Base-by-base conservation (phyloP, 2,888 invertebrate genomes). In the Timandra comae region DNA sequence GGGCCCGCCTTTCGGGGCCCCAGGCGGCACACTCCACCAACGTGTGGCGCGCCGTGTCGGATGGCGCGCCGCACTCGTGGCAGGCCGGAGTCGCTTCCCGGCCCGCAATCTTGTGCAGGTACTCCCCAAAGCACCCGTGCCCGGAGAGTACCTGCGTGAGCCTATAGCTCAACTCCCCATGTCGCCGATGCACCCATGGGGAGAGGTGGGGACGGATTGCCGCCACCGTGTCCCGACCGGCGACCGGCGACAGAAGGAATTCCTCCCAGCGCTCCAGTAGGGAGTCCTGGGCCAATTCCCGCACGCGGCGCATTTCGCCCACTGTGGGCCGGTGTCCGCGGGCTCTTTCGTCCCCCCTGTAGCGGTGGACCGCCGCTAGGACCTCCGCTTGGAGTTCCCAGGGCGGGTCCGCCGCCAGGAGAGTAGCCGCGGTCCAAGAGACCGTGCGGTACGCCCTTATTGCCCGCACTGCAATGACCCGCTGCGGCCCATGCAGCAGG, bases 291-390 rank as follows among this genome's bases (percentile, higher is more conserved):
- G 8, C 12, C 3, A 2, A 1, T 7, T 7, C 12, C 7, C 1
- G 3, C 27, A 2, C 7, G 3, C 2, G 7, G 1, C 13, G 12
- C 12, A 12, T 23, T 11, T 23, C 12, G 9, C 21, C 9, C 1
- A 30, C 12, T 23, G 28, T 28, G 16, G 33, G 30, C 29, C 31
- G 31, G 12, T 24, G 27, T 21, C 30, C 27, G 28, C 35, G 23
- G 27, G 26, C 20, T 16, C 29, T 3, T 7, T 8, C 2, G 2
- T 7, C 12, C 3, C 7, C 7, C 3, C 5, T 2, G 3, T 3
- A 20, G 7, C 12, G 11, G 10, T 22, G 7, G 9, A 21, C 10
- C 2, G 21, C 2, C 22, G 23, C 30, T 7, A 23, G 30, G 7
- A 23, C 23, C 12, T 7, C 6, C 9, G 22, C 30, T 21, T 23